Evolutionary conservation across 1,140 invertebrate species (phyloP).

Genomic region (Euglossa dilemma): DNA sequence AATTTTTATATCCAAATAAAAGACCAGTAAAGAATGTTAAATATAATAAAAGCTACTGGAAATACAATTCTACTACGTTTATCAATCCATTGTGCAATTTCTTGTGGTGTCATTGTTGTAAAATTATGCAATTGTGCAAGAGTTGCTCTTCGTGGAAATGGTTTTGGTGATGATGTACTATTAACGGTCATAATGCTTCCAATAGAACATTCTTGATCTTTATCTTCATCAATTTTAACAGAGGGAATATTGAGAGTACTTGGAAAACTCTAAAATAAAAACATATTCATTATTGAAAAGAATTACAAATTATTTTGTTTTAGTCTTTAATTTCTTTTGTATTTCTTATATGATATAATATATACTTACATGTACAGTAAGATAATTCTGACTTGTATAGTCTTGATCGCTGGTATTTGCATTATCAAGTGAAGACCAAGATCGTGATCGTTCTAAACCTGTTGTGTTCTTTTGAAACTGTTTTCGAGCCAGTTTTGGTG

Average conservation of each 20-base stretch:
- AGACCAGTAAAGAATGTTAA: constrained; percentile 93
- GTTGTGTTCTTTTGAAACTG: constrained; percentile 85
- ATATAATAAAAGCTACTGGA: constrained; percentile 89
- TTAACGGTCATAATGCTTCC: constrained; percentile 77
- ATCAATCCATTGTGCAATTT: constrained; percentile 94
- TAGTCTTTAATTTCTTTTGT: not conserved
- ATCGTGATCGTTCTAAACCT: constrained; percentile 86
- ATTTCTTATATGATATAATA: not conserved
- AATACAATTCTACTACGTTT: constrained; percentile 90
- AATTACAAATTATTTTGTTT: not conserved
- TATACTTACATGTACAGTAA: constrained; percentile 87
- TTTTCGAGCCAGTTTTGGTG: constrained; percentile 88
- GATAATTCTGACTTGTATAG: constrained; percentile 85
- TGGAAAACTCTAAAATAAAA: constrained; percentile 85
- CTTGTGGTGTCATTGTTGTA: constrained; percentile 92
- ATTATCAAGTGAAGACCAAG: constrained; percentile 87
- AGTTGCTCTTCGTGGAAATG: constrained; percentile 73
- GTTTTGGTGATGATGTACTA: constrained; percentile 73
- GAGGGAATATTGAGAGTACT: constrained; percentile 85
- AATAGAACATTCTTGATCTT: constrained; percentile 81
- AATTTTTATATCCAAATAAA: constrained; percentile 85
- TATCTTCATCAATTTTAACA: constrained; percentile 86
- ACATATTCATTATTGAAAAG: constrained; percentile 8
- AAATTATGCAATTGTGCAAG: constrained; percentile 83
- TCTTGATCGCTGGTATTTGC: constrained; percentile 80